These are phyloP conservation scores for Cosmorhoe ocellata DNA, from an alignment of 2,888 invertebrate species.

Conservation along the genomic window DNA sequence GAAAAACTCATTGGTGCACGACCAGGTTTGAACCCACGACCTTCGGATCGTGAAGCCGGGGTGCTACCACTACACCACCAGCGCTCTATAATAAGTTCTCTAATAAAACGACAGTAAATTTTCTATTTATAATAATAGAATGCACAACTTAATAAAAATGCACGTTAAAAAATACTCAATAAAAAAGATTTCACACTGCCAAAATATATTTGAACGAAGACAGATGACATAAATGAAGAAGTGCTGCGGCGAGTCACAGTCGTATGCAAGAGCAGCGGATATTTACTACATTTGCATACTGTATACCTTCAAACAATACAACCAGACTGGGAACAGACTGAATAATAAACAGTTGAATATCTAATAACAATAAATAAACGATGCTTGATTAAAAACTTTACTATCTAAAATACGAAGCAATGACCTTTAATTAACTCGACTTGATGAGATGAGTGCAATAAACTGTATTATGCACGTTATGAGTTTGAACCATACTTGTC, in stretches of 20 bases:
- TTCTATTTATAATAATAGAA: no score
- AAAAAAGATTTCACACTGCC: no score
- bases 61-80: no score
- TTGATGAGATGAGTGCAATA: conserved; percentile 31
- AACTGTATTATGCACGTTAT: conserved; percentile 19
- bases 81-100: no score
- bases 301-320: conserved; percentile 56
- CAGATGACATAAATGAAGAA: no score
- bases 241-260: not conserved
- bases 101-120: no score
- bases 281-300: conserved; percentile 60
- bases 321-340: conserved; percentile 53
- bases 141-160: no score
- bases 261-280: conserved; percentile 34
- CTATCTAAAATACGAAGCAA: conserved; percentile 21
- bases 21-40: no score
- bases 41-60: no score
- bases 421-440: conserved; percentile 26
- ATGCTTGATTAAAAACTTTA: conserved; percentile 57
- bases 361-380: conserved; percentile 55
- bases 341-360: conserved; percentile 52
- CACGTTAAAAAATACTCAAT: no score
- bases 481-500: conserved; percentile 15
- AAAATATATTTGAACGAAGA: no score
- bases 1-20: no score